Base-by-base conservation (phyloP, 2,113 vertebrate species). In the Ameiurus melas region DNA sequence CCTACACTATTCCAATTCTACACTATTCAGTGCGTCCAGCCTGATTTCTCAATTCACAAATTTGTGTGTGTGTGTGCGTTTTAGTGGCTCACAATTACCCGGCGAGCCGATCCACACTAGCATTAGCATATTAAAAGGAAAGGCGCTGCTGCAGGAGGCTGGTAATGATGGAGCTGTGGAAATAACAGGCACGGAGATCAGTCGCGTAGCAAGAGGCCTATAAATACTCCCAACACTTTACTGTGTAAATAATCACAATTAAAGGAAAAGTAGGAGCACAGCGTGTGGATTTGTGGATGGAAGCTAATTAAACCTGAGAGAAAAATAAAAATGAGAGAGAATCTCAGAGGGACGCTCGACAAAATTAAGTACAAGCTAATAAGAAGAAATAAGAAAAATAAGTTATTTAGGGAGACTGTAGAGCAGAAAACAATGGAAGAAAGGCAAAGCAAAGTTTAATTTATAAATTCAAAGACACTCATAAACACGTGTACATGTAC, bases 61-160 rank as follows among this genome's bases (percentile, higher is more conserved):
- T 91, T 91, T 89, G 92, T 91, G 94, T 93, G 85, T 64, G 55
- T 77, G 70, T 36, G 36, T 36, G 58, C 87, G 93, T 93, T 94
- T 90, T 39, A 94, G 94, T 93, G 94, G 92, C 93, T 92, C 85
- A 94, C 93, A 94, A 95, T 95, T 95, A 94, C 92, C 89, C 91
- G 87, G 90, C 91, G 91, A 94, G 95, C 90, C 90, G 92, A 94
- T 95, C 93, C 90, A 85, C 90, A 91, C 91, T 91, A 0, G 84
- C 92, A 94, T 94, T 95, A 94, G 92, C 94, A 95, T 94, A 94
- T 94, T 94, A 93, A 94, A 89, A 94, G 93, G 92, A 90, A 93
- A 93, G 93, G 91, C 89, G 64, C 82, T 92, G 92, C 93, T 94
- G 91, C 90, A 94, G 94, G 91, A 92, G 91, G 86, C 87, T 90